Percentiles rank a stretch among this genome's conserved stretches.
Conservation (phyloP, 2,113 vertebrate species). For the Istiophorus platypterus region DNA sequence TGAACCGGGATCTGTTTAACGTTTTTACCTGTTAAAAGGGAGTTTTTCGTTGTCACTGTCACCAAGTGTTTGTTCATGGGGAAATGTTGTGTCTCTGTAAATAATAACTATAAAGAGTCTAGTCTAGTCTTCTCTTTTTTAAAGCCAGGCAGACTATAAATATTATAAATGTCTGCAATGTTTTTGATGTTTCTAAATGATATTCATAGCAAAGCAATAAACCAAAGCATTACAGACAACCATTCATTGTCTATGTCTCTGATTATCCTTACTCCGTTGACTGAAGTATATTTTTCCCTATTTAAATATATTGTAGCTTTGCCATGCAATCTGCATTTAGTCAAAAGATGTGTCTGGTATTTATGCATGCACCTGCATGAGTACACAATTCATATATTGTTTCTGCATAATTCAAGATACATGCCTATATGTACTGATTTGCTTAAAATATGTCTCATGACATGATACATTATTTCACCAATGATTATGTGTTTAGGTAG, state of each 20-base stretch:
- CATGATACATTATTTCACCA: slow-evolving; percentile 3
- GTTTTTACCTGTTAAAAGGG: too few relatives aligned
- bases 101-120: too few relatives aligned
- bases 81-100: too few relatives aligned
- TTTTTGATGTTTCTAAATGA: slow-evolving; percentile 34
- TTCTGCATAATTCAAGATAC: background rate
- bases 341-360: background rate
- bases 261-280: background rate
- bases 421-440: background rate
- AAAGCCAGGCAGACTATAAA: slow-evolving; percentile 21
- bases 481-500: slow-evolving; percentile 9
- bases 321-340: background rate
- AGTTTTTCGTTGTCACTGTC: too few relatives aligned
- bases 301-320: background rate
- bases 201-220: slow-evolving; percentile 47
- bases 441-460: background rate
- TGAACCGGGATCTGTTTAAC: too few relatives aligned
- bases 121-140: slow-evolving; percentile 35
- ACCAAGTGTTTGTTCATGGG: too few relatives aligned
- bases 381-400: background rate
- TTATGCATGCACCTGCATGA: background rate
- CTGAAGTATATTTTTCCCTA: background rate
- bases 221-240: slow-evolving; percentile 12
- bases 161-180: slow-evolving; percentile 45
- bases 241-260: slow-evolving; percentile 26